A percentile compares a stretch with the other conserved stretches of the same genome.
These are phyloP conservation scores for Argopecten irradians DNA, from an alignment of 1,140 invertebrate species.

Conservation along the genomic window DNA sequence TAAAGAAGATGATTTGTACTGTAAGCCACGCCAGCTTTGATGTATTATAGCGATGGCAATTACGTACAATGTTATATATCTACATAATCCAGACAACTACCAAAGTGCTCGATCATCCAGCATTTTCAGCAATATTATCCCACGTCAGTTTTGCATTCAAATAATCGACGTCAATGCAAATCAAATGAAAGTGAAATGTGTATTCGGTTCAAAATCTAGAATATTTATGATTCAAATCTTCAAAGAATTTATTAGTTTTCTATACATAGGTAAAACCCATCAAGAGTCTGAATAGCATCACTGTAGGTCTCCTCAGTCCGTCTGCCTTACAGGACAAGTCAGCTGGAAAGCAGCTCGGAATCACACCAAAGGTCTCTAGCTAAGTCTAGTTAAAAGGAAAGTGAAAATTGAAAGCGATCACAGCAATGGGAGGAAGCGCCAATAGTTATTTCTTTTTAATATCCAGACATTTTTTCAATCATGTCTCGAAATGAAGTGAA, in stretches of 20 bases:
- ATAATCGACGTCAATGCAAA: neutral
- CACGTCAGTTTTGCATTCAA: neutral
- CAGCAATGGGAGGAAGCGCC: neutral
- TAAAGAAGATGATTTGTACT: neutral
- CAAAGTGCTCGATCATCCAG: neutral
- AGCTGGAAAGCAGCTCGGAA: neutral
- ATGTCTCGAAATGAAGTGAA: neutral
- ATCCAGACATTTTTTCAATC: neutral
- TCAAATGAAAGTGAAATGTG: neutral
- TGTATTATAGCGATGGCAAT: neutral
- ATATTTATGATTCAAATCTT: neutral
- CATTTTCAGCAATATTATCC: neutral
- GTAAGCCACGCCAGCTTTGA: neutral
- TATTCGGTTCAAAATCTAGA: neutral
- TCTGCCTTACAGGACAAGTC: neutral
- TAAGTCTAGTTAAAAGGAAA: neutral
- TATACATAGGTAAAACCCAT: neutral
- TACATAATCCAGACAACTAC: neutral
- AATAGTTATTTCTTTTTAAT: slow-evolving; percentile 13
- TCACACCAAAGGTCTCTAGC: neutral
- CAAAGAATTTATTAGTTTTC: neutral
- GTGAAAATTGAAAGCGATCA: neutral
- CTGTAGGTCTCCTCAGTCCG: neutral
- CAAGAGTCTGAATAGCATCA: neutral
- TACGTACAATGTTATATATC: neutral